Base-by-base conservation (phyloP, 2,113 vertebrate genomes). In the Malurus elegans region DNA sequence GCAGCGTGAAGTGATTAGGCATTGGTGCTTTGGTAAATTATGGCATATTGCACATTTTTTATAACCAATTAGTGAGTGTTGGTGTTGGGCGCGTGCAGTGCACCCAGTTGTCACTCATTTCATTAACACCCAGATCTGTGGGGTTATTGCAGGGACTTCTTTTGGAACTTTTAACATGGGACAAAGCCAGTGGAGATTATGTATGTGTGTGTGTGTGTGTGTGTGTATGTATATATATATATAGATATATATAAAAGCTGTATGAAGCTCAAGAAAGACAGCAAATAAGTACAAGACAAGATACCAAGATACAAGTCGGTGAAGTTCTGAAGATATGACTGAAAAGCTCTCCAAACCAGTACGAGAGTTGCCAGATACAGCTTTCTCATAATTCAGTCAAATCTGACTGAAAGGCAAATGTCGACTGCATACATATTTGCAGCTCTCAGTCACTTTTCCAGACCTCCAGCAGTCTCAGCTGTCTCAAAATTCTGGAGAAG, bases 11-110 rank as follows among this genome's bases (percentile, higher is more conserved):
- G 80, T 56, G 85, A 95, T 90, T 71, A 93, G 69, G 75, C 76
- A 67, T 90, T 75, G 58, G 66, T 95, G 85, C 82, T 93, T 86
- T 93, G 93, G 96, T 93, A 93, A 91, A 94, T 94, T 51, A 92
- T 86, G 83, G 80, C 65, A 58, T 58, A 75, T 42, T 76, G 61
- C 60, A 61, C 21, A 32, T 72, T 81, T 92, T 91, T 96, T 94
- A 85, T 86, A 88, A 84, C 21, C 81, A 66, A 31, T 92, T 92
- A 96, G 54, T 9, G 44, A 83, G 26, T 54, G 83, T 44, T 88
- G 84, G 65, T 92, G 36, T 36, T 93, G 58, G 72, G 60, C 64
- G 47, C 0, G 4, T 71, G 76, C 79, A 89, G 14, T 44, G 38
- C 42, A 75, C 82, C 38, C 64, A 45, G 18, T 56, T 95, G 90